phyloP scores from a whole-genome alignment of 2,888 invertebrate genomes.

The Drosophila koepferae region DNA sequence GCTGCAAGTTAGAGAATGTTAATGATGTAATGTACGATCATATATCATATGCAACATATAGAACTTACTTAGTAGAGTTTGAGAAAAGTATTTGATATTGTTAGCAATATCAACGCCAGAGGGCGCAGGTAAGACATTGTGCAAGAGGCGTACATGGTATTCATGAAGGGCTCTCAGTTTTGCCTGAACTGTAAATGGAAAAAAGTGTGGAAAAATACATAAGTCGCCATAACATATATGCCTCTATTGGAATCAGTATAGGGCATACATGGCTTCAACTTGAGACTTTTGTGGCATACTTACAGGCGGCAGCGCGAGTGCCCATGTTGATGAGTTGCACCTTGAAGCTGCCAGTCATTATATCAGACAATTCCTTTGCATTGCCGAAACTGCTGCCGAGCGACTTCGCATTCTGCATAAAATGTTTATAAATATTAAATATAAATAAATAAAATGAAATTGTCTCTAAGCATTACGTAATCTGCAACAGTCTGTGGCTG shows the following conservation, averaged over 20 bases:
- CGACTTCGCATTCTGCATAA: constrained; percentile 82
- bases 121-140: constrained; percentile 96
- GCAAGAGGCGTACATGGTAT: constrained; percentile 96
- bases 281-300: constrained; percentile 86
- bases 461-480: constrained; percentile 49
- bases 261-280: not conserved
- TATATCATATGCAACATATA: not conserved
- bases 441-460: not conserved
- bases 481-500: not conserved
- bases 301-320: constrained; percentile 96
- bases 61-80: constrained; percentile 95
- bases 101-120: constrained; percentile 98
- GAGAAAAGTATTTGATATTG: constrained; percentile 98
- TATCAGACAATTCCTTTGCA: constrained; percentile 84
- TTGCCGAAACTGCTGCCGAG: constrained; percentile 83
- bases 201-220: constrained; percentile 1
- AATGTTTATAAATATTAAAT: not conserved
- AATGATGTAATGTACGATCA: not conserved
- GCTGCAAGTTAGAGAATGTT: constrained; percentile 86
- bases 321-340: constrained; percentile 93
- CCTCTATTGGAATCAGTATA: not conserved
- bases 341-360: constrained; percentile 90
- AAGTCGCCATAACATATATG: too few species aligned
- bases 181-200: constrained; percentile 92
- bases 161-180: constrained; percentile 99